Evolutionary conservation across 2,113 vertebrate species (phyloP), one percentile per base, ranked within the genome.

Genomic region (Uropsilus gracilis): DNA sequence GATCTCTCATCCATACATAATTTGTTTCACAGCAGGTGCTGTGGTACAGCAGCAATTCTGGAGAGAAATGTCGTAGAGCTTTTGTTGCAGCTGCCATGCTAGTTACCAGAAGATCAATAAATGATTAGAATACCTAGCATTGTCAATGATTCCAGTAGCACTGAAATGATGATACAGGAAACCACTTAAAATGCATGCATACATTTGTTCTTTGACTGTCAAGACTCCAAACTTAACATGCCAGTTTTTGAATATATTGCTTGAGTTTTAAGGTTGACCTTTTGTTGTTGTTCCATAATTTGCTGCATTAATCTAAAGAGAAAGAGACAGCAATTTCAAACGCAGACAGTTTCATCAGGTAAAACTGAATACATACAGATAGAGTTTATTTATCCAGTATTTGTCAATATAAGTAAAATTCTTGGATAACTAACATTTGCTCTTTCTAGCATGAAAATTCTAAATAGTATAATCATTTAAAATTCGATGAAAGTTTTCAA

Each of bases 21-120:
- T 97, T 96, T 97, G 90, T 64, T 44, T 94, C 96, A 83, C n/a
- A 3, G 90, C 68, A 93, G 95, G 93, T 94, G 90, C 57, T 44
- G 69, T 0, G 2, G 34, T 59, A 22, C 18, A 90, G 92, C 42
- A 94, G 88, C 0, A 20, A n/a, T 92, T 18, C 32, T 1, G 20
- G 71, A 91, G 48, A 89, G 73, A 75, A 97, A 94, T n/a, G 64
- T 44, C 53, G 73, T 46, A 57, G 66, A 64, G 37, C 46, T 92
- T 77, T 89, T 86, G 81, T 30, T 94, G 59, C 55, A 76, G 73
- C 37, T 95, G 72, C 37, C 81, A 66, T 77, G 30, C 44, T 42
- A 18, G 68, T 86, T 96, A 69, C 57, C 48, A 39, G 34, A 82
- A 94, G 69, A 95, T 92, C 96, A 89, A 94, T 93, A 95, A 90